Conservation (phyloP, 23 tunicate genomes). For the Halocynthia roretzi region DNA sequence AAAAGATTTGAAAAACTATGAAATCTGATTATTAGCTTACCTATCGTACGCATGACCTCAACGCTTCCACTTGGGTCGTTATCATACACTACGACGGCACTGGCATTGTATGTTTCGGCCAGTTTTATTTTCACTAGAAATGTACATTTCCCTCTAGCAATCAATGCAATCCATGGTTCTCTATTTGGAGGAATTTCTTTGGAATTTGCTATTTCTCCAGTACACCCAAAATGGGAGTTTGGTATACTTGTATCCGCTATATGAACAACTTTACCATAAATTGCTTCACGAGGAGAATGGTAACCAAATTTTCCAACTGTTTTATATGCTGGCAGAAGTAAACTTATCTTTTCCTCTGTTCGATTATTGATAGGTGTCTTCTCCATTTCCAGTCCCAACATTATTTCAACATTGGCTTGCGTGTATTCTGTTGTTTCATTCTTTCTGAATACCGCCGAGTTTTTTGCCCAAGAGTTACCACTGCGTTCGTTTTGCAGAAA, state of each 20-base stretch:
- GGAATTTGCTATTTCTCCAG: constrained; percentile 28
- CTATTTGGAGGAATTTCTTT: constrained; percentile 20
- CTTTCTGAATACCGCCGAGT: too few relatives aligned
- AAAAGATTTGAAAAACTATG: too few relatives aligned
- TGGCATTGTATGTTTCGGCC: constrained; percentile 66
- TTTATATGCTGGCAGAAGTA: too few relatives aligned
- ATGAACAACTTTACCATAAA: constrained; percentile 57
- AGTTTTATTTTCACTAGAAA: constrained; percentile 67
- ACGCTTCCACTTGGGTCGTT: constrained; percentile 15
- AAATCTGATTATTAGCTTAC: constrained; percentile 22
- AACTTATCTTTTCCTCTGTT: too few relatives aligned
- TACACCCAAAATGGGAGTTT: constrained; percentile 56
- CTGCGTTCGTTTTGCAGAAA: too few relatives aligned
- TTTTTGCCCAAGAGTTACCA: too few relatives aligned
- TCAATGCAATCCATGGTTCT: constrained; percentile 71
- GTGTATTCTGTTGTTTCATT: too few relatives aligned
- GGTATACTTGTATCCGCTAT: constrained; percentile 25
- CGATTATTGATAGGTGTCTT: too few relatives aligned
- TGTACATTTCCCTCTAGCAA: constrained; percentile 63
- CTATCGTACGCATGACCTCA: constrained; percentile 68
- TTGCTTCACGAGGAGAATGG: constrained; percentile 25
- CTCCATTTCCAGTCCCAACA: too few relatives aligned
- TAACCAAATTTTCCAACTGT: constrained; percentile 46
- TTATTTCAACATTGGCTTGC: too few relatives aligned
- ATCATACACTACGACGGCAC: constrained; percentile 76